Evolutionary conservation across 1,140 invertebrate species (phyloP).

Genomic region (Cyclargus thomasi): DNA sequence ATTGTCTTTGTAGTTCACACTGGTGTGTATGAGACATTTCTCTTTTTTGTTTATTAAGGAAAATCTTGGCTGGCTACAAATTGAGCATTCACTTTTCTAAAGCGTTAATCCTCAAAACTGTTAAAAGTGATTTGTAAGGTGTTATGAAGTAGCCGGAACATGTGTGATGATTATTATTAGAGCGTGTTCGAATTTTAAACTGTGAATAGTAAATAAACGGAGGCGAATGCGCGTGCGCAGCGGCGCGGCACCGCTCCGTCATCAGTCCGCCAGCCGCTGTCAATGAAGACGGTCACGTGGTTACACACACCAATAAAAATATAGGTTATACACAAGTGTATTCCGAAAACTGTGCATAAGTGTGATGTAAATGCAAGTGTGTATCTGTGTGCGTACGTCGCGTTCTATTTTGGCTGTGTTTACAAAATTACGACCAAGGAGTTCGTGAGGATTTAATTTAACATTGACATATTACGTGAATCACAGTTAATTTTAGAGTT

Average conservation of each 20-base stretch:
- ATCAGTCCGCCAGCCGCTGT: constrained; percentile 54
- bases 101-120: background rate
- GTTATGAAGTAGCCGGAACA: constrained; percentile 29
- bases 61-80: too few species aligned
- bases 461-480: background rate
- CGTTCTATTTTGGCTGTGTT: constrained; percentile 53
- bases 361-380: constrained; percentile 27
- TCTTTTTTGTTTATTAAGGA: too few species aligned
- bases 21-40: too few species aligned
- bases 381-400: constrained; percentile 16
- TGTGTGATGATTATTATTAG: constrained; percentile 56
- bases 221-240: constrained; percentile 48
- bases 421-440: constrained; percentile 39
- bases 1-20: too few species aligned
- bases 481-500: background rate
- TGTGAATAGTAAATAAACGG: constrained; percentile 69
- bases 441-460: background rate
- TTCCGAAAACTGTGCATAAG: too few species aligned
- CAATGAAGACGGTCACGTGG: constrained; percentile 57
- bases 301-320: constrained; percentile 33
- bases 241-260: constrained; percentile 34
- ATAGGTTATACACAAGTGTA: background rate
- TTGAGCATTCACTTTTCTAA: too few species aligned
- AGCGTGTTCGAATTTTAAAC: constrained; percentile 63
- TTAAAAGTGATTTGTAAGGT: constrained; percentile 15